Evolutionary conservation across 1,140 invertebrate genomes (phyloP).

Genomic region (honey bee (Apis mellifera)): DNA sequence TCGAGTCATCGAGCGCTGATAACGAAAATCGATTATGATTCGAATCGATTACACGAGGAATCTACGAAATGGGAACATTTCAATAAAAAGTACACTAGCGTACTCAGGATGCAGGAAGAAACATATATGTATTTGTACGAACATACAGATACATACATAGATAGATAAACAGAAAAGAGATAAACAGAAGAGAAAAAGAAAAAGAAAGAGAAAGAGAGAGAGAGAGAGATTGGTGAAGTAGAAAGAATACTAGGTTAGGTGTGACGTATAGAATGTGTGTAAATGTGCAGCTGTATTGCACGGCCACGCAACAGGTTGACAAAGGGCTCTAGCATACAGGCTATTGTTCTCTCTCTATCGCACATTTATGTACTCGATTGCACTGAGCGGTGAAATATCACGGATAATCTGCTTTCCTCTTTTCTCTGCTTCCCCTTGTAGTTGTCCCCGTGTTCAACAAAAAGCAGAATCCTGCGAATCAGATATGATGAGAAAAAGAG

Average conservation of each 20-base stretch:
- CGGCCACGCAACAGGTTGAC: conserved; percentile 46
- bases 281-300: conserved; percentile 7
- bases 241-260: conserved; percentile 11
- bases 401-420: neutral
- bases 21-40: conserved; percentile 12
- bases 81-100: conserved; percentile 45
- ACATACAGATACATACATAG: conserved; percentile 15
- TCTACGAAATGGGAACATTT: conserved; percentile 28
- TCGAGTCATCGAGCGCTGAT: conserved; percentile 57
- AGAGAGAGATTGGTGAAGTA: conserved; percentile 11
- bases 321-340: conserved; percentile 30
- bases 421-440: conserved; percentile 8
- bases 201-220: conserved; percentile 6
- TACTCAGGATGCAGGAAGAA: conserved; percentile 56
- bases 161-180: conserved; percentile 5
- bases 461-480: neutral
- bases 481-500: neutral
- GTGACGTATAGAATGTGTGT: conserved; percentile 15
- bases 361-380: conserved; percentile 10
- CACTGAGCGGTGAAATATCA: neutral
- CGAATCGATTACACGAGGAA: neutral
- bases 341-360: conserved; percentile 31
- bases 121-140: conserved; percentile 36
- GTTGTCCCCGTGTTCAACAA: neutral
- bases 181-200: neutral